Evolutionary conservation across 2,797 vertebrate species (phyloP).

Genomic region (Eulemur rubriventer): DNA sequence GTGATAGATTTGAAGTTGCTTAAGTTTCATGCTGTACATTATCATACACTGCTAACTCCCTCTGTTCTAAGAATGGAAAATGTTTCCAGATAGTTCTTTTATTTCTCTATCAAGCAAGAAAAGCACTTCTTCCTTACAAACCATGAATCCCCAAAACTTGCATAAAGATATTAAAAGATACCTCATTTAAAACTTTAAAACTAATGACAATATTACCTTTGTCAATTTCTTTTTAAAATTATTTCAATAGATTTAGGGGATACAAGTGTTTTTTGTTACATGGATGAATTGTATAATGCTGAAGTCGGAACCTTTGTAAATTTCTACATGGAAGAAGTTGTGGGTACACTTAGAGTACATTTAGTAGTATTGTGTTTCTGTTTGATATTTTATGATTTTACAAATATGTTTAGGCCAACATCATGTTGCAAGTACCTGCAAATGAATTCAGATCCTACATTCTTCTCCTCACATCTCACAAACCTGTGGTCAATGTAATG

Average conservation of each 20-base stretch:
- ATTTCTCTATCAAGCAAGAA: background rate
- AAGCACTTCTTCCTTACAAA: background rate
- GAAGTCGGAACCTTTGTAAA: background rate
- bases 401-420: background rate
- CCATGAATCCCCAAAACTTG: background rate
- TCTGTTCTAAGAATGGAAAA: background rate
- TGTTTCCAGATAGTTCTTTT: background rate
- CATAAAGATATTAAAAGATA: slow-evolving; percentile 43
- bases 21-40: background rate
- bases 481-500: background rate
- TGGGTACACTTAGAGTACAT: background rate
- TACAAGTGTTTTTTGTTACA: background rate
- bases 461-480: background rate
- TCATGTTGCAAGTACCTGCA: background rate
- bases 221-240: background rate
- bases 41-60: fast-evolving
- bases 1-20: background rate
- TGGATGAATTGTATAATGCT: background rate
- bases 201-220: background rate
- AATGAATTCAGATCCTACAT: background rate
- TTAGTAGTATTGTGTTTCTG: slow-evolving; percentile 22
- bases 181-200: slow-evolving; percentile 22
- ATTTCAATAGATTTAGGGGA: background rate
- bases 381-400: background rate
- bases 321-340: slow-evolving; percentile 3